Conservation (phyloP, 2,113 vertebrate genomes). For the Aix galericulata region DNA sequence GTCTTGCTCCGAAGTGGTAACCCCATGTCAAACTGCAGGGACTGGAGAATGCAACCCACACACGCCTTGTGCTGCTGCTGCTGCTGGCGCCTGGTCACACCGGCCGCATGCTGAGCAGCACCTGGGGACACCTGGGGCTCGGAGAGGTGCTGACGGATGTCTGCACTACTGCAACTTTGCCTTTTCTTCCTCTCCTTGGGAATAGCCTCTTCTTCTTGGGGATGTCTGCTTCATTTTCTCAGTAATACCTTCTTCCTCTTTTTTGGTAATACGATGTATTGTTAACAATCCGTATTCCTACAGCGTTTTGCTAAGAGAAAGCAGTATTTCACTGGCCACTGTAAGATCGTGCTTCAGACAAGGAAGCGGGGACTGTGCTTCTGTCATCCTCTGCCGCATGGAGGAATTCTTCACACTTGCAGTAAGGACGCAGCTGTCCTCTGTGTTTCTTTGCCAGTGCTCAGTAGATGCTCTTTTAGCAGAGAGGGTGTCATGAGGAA, state of each 20-base stretch:
- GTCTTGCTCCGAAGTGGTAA: not conserved
- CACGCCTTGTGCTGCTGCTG: too few relatives aligned
- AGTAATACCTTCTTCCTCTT: not conserved
- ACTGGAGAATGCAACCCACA: too few relatives aligned
- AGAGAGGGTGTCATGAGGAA: not conserved
- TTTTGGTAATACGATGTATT: not conserved
- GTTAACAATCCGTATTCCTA: fast-evolving
- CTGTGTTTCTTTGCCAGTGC: not conserved
- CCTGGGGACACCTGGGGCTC: not conserved
- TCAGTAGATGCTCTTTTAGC: not conserved
- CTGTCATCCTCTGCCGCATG: fast-evolving
- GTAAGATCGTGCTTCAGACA: not conserved
- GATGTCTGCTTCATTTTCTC: not conserved
- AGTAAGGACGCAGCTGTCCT: not conserved
- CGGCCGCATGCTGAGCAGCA: too few relatives aligned
- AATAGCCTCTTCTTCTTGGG: not conserved
- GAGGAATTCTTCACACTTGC: fast-evolving
- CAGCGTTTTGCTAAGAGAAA: not conserved
- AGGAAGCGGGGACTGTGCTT: not conserved
- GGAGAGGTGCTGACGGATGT: fast-evolving
- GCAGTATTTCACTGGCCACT: not conserved
- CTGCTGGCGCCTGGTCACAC: too few relatives aligned
- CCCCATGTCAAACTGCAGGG: too few relatives aligned
- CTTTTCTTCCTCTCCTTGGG: not conserved
- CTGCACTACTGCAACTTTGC: fast-evolving